phyloP scores from a whole-genome alignment of 2,797 vertebrate species.

The Mus spretus region DNA sequence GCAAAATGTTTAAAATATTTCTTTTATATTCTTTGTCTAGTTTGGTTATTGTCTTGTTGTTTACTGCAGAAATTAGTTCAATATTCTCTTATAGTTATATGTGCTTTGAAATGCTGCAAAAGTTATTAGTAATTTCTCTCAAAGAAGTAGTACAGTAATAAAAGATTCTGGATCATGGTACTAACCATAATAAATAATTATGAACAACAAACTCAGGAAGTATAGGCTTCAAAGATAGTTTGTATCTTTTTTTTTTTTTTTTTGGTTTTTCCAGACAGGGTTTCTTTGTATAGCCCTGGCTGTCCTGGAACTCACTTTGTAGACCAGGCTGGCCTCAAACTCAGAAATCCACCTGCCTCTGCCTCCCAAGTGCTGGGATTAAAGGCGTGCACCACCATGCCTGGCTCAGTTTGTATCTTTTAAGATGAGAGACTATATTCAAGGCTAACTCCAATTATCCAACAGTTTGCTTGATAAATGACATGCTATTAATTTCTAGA shows the following conservation, averaged over 20 bases:
- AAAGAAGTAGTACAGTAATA: neutral
- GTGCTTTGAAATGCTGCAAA: neutral
- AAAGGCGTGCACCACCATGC: no score
- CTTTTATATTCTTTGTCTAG: neutral
- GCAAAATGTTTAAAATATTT: conserved; percentile 66
- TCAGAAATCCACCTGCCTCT: no score
- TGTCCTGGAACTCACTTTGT: no score
- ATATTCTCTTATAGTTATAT: neutral
- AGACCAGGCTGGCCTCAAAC: no score
- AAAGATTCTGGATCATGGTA: neutral
- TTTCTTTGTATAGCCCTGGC: no score
- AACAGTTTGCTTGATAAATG: neutral
- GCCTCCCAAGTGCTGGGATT: no score
- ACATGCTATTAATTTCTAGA: neutral
- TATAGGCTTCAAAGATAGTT: neutral
- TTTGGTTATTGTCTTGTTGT: neutral
- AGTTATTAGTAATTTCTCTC: neutral
- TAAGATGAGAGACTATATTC: neutral
- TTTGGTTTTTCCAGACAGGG: no score
- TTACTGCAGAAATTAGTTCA: neutral
- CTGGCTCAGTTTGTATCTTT: neutral
- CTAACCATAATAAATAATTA: neutral
- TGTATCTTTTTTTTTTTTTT: no score
- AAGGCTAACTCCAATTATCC: neutral
- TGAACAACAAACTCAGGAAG: neutral